Conservation (phyloP, 2,113 vertebrate species). For the Nycticorax nycticorax region DNA sequence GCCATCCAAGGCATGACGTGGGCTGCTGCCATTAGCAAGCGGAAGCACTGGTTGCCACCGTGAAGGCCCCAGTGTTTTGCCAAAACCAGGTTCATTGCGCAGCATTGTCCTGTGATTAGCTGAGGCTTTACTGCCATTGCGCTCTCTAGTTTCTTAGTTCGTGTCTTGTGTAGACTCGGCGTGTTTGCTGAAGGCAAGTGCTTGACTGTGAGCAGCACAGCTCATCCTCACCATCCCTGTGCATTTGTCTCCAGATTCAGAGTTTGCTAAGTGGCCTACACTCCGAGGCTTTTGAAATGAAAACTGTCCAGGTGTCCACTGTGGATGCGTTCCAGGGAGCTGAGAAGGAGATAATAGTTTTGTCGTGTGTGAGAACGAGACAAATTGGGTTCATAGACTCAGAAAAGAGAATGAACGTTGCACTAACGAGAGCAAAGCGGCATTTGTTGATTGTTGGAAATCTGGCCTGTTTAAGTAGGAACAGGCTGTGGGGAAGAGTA, state of each 20-base stretch:
- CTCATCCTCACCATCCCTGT: neutral
- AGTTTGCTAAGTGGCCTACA: slow-evolving; percentile 24
- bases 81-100: neutral
- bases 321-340: slow-evolving; percentile 84
- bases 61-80: accelerated
- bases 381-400: slow-evolving; percentile 82
- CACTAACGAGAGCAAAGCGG: slow-evolving; percentile 75
- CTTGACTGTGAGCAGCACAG: neutral
- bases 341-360: slow-evolving; percentile 77
- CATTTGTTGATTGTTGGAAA: slow-evolving; percentile 79
- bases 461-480: slow-evolving; percentile 74
- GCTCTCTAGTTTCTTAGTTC: too few relatives aligned
- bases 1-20: neutral
- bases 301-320: slow-evolving; percentile 77
- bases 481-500: slow-evolving; percentile 74
- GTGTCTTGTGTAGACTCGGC: neutral
- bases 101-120: too few relatives aligned
- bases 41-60: too few relatives aligned
- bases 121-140: neutral
- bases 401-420: slow-evolving; percentile 78
- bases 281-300: neutral
- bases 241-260: slow-evolving; percentile 58
- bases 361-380: slow-evolving; percentile 80
- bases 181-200: neutral
- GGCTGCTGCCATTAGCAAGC: neutral